Evolutionary conservation across 1,140 invertebrate genomes (phyloP).

Genomic region (Cotesia typhae): DNA sequence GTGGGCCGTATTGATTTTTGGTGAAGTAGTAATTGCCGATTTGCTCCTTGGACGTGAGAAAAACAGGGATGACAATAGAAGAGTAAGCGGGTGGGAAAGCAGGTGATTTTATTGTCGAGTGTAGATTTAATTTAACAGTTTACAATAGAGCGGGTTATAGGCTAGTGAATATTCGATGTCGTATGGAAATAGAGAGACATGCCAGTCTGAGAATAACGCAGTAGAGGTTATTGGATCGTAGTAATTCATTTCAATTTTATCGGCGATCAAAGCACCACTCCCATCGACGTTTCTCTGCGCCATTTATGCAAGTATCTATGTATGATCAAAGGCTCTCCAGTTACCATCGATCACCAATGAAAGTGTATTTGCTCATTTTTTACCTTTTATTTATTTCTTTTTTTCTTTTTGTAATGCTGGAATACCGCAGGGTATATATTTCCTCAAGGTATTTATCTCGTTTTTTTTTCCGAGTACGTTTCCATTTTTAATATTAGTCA

Average conservation of each 20-base stretch:
- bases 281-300: constrained; percentile 2
- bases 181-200: neutral
- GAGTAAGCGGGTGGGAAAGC: too few relatives aligned
- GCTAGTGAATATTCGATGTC: constrained; percentile 5
- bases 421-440: neutral
- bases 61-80: too few relatives aligned
- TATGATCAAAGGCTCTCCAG: constrained; percentile 7
- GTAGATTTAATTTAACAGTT: too few relatives aligned
- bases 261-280: constrained; percentile 14
- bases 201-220: neutral
- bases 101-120: too few relatives aligned
- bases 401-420: neutral
- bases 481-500: too few relatives aligned
- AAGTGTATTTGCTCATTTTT: constrained; percentile 4
- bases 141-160: too few relatives aligned
- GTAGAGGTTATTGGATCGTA: constrained; percentile 3
- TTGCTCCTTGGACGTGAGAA: too few relatives aligned
- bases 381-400: neutral
- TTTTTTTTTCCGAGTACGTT: neutral
- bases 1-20: too few relatives aligned
- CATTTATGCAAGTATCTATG: constrained; percentile 1
- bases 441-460: neutral
- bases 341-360: constrained; percentile 16
- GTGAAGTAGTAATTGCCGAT: too few relatives aligned
- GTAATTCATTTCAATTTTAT: constrained; percentile 30